Evolutionary conservation across 2,113 vertebrate species (phyloP).

Genomic region (Callionymus lyra): DNA sequence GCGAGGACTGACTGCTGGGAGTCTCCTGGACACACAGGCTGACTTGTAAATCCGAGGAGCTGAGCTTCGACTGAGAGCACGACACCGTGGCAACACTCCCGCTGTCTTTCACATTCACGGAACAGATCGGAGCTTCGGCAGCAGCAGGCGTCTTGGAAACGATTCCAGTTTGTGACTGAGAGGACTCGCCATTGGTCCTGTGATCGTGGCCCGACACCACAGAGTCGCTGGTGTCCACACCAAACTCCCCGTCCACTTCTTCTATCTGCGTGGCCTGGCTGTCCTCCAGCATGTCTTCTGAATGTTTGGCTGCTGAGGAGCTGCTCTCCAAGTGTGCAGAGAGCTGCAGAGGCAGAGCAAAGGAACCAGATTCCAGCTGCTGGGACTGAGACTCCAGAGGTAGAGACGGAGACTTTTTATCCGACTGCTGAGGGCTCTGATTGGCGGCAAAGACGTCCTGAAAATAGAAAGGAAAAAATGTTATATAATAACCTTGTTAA

Average conservation of each 20-base stretch:
- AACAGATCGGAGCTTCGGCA: constrained; percentile 13
- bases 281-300: constrained; percentile 46
- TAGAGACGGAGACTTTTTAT: constrained; percentile 11
- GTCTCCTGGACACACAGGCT: constrained; percentile 34
- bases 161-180: constrained; percentile 4
- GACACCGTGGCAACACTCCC: not conserved
- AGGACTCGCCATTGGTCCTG: constrained; percentile 3
- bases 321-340: constrained; percentile 63
- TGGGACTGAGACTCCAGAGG: constrained; percentile 25
- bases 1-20: constrained; percentile 20
- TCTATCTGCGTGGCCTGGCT: constrained; percentile 74
- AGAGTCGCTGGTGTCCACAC: constrained; percentile 19
- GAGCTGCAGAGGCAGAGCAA: constrained; percentile 63
- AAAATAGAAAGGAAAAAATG: not conserved
- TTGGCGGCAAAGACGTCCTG: constrained; percentile 89
- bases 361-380: constrained; percentile 31
- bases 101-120: constrained; percentile 18
- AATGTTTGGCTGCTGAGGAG: constrained; percentile 29
- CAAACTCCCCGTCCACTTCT: constrained; percentile 26
- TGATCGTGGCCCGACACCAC: not conserved
- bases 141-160: constrained; percentile 9
- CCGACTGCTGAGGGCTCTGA: constrained; percentile 50
- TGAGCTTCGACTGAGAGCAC: constrained; percentile 15
- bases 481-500: too few relatives aligned
- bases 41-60: constrained; percentile 11